Evolutionary conservation across 2,113 vertebrate species (phyloP).

Genomic region (Chascanopsetta lugubris): DNA sequence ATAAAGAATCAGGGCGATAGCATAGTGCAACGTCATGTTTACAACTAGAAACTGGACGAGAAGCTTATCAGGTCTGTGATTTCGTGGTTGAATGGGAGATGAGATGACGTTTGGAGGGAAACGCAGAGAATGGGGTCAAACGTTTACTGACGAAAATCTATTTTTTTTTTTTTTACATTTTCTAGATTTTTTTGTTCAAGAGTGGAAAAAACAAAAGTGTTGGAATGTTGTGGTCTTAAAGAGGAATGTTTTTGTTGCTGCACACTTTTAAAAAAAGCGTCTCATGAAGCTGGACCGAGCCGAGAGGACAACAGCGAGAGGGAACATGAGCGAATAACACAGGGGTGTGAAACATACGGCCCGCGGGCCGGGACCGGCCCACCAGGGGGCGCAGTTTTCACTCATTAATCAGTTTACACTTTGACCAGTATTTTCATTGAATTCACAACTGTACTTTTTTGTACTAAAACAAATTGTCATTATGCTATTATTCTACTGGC

Average conservation of each 20-base stretch:
- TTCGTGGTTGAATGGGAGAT: conserved; percentile 22
- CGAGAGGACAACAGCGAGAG: conserved; percentile 35
- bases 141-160: too few relatives aligned
- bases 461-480: too few relatives aligned
- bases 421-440: too few relatives aligned
- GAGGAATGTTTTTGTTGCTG: conserved; percentile 71
- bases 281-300: conserved; percentile 44
- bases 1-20: conserved; percentile 34
- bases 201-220: conserved; percentile 46
- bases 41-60: conserved; percentile 33
- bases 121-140: neutral
- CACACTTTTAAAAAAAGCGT: conserved; percentile 38
- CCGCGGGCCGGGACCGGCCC: too few relatives aligned
- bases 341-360: too few relatives aligned
- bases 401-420: too few relatives aligned
- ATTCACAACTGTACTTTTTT: too few relatives aligned
- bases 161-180: too few relatives aligned
- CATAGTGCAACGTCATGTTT: conserved; percentile 43
- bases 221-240: conserved; percentile 74
- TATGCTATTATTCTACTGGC: too few relatives aligned
- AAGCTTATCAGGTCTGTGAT: conserved; percentile 36
- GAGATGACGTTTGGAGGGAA: conserved; percentile 16
- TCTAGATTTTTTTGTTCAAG: conserved; percentile 27
- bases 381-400: too few relatives aligned
- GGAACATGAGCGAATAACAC: conserved; percentile 41